Evolutionary conservation across 1,140 invertebrate genomes (phyloP), one percentile per base, ranked within the genome.

Genomic region (Drosophila sulfurigaster): DNA sequence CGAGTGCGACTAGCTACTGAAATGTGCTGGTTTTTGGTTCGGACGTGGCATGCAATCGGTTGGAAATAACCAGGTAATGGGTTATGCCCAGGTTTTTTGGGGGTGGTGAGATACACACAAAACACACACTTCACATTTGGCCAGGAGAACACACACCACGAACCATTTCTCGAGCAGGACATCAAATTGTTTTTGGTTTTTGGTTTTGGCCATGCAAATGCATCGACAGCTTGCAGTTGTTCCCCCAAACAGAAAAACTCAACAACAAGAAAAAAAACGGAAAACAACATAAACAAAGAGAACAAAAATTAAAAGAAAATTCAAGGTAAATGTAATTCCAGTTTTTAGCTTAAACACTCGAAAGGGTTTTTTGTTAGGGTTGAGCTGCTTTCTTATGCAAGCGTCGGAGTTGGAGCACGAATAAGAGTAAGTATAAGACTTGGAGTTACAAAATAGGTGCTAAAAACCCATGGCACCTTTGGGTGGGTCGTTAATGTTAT

Each of bases 401-500:
- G 35, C 10, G 35, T 38, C 7, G 7, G 35, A 38, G 35, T 38
- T 38, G 35, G 35, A 38, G 32, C 25, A 49, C 15, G 46, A 48
- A 8, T n/a, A 16, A 1, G 45, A 28, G 20, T 20, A 20, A 49
- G 15, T 5, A 10, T 5, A 52, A 28, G 1, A n/a, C 16, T 32
- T 2, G 49, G 25, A 32, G 28, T 30, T 10, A 15, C n/a, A 11
- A 52, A 52, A 16, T 32, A 54, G 51, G 51, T 58, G 46, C 32
- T 75, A 59, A 78, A 64, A 64, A 32, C 46, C 75, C 51, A 69
- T 63, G 54, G 30, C 54, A 60, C 75, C 71, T 75, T 48, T 43
- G 75, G 65, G 75, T 15, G 69, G 25, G 13, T 56, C 57, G 38
- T 74, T 74, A 74, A 73, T 52, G 54, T 48, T 48, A 5, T 5